Evolutionary conservation across 2,113 vertebrate species (phyloP).

Genomic region (Ciconia boyciana): DNA sequence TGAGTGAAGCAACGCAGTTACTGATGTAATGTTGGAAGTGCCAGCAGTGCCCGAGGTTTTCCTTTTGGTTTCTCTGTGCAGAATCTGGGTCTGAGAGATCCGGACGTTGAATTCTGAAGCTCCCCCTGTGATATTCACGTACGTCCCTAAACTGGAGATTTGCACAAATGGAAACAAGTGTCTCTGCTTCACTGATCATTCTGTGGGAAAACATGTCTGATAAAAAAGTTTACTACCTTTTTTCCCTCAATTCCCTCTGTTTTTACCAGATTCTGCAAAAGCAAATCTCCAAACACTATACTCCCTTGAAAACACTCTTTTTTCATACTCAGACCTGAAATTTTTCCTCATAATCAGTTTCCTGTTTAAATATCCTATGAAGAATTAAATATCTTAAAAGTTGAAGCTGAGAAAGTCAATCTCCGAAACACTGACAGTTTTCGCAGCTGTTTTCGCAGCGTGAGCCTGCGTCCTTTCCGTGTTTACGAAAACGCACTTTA

Average conservation of each 20-base stretch:
- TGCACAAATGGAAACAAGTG: fast-evolving
- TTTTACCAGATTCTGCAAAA: neutral
- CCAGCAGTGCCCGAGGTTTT: neutral
- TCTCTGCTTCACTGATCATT: neutral
- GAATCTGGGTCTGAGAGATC: neutral
- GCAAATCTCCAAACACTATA: neutral
- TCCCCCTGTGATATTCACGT: fast-evolving
- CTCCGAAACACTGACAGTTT: fast-evolving
- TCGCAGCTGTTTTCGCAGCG: neutral
- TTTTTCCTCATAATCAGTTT: neutral
- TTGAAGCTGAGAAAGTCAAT: neutral
- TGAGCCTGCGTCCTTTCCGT: neutral
- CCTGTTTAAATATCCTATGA: neutral
- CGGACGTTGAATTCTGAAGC: neutral
- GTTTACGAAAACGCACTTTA: neutral
- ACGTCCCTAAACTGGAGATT: neutral
- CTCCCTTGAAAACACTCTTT: neutral
- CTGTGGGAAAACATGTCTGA: neutral
- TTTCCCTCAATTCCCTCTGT: neutral
- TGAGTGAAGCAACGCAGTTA: neutral
- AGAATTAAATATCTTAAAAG: neutral
- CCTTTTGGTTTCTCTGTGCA: neutral
- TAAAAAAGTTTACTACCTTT: neutral
- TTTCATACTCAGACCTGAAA: neutral
- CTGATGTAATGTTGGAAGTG: neutral